Evolutionary conservation across 2,797 vertebrate species (phyloP).

Genomic region (Adelosebastes latens): DNA sequence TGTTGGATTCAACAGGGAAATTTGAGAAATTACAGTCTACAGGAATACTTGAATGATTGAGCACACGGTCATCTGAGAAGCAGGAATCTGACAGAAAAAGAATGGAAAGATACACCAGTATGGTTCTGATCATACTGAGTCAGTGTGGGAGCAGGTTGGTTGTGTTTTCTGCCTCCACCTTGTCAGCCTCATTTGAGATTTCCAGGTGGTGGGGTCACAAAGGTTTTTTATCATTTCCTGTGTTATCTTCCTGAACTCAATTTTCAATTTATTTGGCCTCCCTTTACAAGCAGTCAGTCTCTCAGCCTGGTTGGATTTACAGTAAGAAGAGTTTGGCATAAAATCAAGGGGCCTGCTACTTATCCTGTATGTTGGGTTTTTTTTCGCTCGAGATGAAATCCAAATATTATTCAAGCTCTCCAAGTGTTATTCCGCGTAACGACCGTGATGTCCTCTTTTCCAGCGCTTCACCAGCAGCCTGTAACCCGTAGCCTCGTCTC

Average conservation of each 20-base stretch:
- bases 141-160: background rate
- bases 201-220: background rate
- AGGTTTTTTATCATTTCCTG: background rate
- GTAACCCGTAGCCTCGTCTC: background rate
- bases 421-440: background rate
- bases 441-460: background rate
- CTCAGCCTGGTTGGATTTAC: background rate
- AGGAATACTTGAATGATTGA: background rate
- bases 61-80: background rate
- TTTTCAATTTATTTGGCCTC: background rate
- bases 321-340: background rate
- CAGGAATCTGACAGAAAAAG: background rate
- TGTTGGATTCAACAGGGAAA: background rate
- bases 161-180: background rate
- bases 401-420: conserved; percentile 14
- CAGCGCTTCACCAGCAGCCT: background rate
- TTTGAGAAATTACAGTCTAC: too few relatives aligned
- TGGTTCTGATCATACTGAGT: background rate
- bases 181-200: background rate
- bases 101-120: background rate
- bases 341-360: background rate
- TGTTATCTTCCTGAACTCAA: background rate
- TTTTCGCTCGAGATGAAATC: background rate
- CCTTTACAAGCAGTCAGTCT: background rate
- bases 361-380: background rate